Evolutionary conservation across 2,888 invertebrate genomes (phyloP), one percentile per base, ranked within the genome.

Genomic region (Phaedon cochleariae): DNA sequence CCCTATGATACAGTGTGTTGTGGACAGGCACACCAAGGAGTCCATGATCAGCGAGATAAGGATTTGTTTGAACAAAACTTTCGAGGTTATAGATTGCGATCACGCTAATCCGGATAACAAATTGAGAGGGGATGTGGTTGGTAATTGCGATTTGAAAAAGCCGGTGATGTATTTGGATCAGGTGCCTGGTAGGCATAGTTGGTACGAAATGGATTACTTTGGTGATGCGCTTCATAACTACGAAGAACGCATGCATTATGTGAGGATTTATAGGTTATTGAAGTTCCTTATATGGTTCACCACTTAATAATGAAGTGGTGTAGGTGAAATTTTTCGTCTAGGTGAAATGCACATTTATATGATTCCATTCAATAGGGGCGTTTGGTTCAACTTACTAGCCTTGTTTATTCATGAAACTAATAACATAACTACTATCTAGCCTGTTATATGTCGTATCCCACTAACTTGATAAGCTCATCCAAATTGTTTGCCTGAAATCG

Each of bases 11-110:
- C 86, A 89, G 75, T 93, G 93, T 75, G 82, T 86, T 5, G 85
- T 84, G 37, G 89, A 91, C 77, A 82, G 86, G 77, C 82, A 86
- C 63, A 85, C 85, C 0, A 86, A 87, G 20, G 82, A 86, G 18
- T 86, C 86, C 1, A 89, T 88, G 76, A 78, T 94, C 55, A 87
- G 88, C 18, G 93, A 94, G 80, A 88, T 94, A 60, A 85, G 92
- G 18, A 86, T 94, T 55, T 94, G 94, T 76, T 90, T 94, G 72
- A 85, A 90, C 77, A 93, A 92, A 77, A 80, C 83, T 0, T 80
- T 94, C 18, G 80, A 87, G 37, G 77, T 91, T 15, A 85, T 87
- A 1, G 87, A 92, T 77, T 94, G 93, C 77, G 88, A 91, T 80
- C 87, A 87, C 9, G 85, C 88, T 1, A 77, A 75, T 57, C 69